Percentiles rank a stretch among this genome's conserved stretches.
phyloP scores from a whole-genome alignment of 1,140 invertebrate genomes.

The Aphaenogaster ashmeadi region DNA sequence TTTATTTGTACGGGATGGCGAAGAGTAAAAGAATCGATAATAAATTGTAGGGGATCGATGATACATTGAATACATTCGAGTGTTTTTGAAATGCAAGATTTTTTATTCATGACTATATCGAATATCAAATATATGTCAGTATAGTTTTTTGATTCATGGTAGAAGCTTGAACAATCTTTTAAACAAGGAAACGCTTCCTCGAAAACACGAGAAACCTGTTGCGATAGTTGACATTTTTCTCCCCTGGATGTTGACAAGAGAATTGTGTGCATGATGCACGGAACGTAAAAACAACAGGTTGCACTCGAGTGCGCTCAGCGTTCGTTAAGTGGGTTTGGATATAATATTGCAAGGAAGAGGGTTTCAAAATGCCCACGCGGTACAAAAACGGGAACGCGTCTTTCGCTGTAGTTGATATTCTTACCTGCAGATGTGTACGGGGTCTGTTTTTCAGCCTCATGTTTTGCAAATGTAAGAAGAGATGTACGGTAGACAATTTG shows the following conservation, averaged over 20 bases:
- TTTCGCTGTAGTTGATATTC: constrained; percentile 20
- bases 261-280: constrained; percentile 3
- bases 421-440: constrained; percentile 19
- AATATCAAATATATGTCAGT: background rate
- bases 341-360: constrained; percentile 35
- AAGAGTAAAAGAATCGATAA: background rate
- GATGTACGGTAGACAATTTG: constrained; percentile 16
- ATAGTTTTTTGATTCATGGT: background rate
- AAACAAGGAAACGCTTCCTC: constrained; percentile 23
- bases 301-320: constrained; percentile 50
- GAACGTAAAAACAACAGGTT: constrained; percentile 59
- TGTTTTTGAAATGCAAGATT: background rate
- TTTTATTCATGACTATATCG: background rate
- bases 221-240: constrained; percentile 39
- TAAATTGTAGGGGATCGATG: background rate
- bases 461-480: constrained; percentile 42
- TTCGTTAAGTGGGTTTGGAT: constrained; percentile 53
- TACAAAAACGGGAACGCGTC: constrained; percentile 39
- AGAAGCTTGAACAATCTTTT: background rate
- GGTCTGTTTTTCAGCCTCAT: constrained; percentile 25
- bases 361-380: constrained; percentile 49
- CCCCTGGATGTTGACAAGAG: constrained; percentile 55
- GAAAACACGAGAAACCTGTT: constrained; percentile 53
- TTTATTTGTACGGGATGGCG: background rate
- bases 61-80: background rate